Base-by-base conservation (phyloP, 2,113 vertebrate genomes). In the Macroglossus sobrinus region DNA sequence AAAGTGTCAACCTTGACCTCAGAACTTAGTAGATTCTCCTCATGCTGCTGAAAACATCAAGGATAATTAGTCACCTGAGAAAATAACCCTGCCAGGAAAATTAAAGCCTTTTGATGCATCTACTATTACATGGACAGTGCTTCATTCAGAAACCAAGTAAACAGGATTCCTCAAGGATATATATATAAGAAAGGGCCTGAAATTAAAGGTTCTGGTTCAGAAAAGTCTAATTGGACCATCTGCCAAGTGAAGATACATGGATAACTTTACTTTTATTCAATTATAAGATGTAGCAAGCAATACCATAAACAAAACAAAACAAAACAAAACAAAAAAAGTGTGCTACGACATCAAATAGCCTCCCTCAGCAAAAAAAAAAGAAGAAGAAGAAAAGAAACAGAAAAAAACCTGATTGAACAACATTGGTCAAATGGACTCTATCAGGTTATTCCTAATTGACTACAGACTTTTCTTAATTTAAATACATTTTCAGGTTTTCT, bases 41-140 rank as follows among this genome's bases (percentile, higher is more conserved):
- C 0, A 0, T 28, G 57, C 68, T 7, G 0, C 82, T 84, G 81
- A 95, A 82, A 86, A 94, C 89, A 93, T 96, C 78, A 85, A 50
- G 61, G 76, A 87, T 74, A 84, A 96, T 81, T 88, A 64, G 96
- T 98, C 97, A 97, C 96, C 98, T 97, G 97, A 97, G 89, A 96
- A 98, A 98, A 98, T 85, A 98, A 59, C 75, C 79, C 84, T 50
- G 92, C 85, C 78, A 74, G 68, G 40, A 1, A 96, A 66, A 89
- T 59, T 66, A 93, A 80, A 74, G 85, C 12, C 40, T 91, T 88
- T 84, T 90, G 94, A 84, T 75, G 79, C 50, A 22, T 80, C 89
- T 93, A 91, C 78, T 89, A 79, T 91, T 80, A 95, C 90, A 59
- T 35, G 55, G 80, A 89, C 33, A 43, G 43, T 11, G 15, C 47